phyloP scores from a whole-genome alignment of 2,113 vertebrate genomes.

The Ophthalmotilapia sp. region DNA sequence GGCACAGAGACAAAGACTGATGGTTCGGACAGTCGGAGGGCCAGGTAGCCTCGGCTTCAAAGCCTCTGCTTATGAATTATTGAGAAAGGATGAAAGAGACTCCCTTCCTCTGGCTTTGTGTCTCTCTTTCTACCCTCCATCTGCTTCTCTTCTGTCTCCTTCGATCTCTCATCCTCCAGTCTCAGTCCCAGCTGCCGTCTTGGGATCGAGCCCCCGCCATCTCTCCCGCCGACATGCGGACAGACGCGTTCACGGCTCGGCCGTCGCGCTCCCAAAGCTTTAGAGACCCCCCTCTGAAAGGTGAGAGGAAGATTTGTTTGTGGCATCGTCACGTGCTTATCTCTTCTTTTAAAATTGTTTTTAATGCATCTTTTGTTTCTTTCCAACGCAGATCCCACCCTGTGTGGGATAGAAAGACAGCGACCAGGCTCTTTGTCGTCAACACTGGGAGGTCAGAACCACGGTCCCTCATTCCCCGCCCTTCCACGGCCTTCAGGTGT shows the following conservation, averaged over 20 bases:
- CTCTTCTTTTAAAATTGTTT: neutral
- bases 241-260: constrained; percentile 81
- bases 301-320: constrained; percentile 5
- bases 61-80: constrained; percentile 52
- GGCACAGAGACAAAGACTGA: neutral
- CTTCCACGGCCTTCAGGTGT: constrained; percentile 76
- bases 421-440: constrained; percentile 69
- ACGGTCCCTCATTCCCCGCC: constrained; percentile 70
- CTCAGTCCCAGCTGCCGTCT: constrained; percentile 69
- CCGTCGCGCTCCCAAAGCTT: constrained; percentile 75
- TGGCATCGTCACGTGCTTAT: neutral
- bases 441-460: constrained; percentile 57
- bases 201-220: constrained; percentile 75
- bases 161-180: constrained; percentile 3
- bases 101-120: constrained; percentile 9
- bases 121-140: neutral
- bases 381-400: constrained; percentile 48
- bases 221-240: constrained; percentile 80
- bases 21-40: neutral
- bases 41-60: constrained; percentile 40
- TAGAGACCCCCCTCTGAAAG: constrained; percentile 73
- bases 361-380: neutral
- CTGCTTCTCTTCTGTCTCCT: neutral
- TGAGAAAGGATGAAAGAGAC: constrained; percentile 46
- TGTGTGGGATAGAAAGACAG: constrained; percentile 72